Evolutionary conservation across 2,113 vertebrate genomes (phyloP).

Genomic region (Zosterops japonicus): DNA sequence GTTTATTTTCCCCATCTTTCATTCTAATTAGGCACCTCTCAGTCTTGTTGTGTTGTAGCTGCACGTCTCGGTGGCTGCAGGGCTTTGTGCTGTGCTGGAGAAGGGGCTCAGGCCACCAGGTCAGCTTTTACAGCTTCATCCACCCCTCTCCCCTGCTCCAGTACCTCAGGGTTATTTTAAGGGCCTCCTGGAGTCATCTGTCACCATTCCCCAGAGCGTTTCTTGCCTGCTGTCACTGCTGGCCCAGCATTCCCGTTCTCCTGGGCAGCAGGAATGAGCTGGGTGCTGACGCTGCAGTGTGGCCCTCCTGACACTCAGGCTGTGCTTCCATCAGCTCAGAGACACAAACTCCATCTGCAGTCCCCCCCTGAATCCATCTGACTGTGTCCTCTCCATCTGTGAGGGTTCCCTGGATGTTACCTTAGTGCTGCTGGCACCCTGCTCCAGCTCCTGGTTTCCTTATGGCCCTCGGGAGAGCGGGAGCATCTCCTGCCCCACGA

Average conservation of each 20-base stretch:
- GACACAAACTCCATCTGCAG: neutral
- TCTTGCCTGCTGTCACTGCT: neutral
- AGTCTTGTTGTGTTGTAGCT: neutral
- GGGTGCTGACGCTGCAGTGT: neutral
- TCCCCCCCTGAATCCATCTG: neutral
- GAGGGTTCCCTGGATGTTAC: rapidly evolving
- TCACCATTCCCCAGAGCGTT: neutral
- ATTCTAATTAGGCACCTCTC: neutral
- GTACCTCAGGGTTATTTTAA: neutral
- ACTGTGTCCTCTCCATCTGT: neutral
- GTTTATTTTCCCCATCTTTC: neutral
- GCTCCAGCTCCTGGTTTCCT: neutral
- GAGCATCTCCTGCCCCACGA: neutral
- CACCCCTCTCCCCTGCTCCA: neutral
- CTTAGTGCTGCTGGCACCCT: neutral
- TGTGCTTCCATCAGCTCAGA: neutral
- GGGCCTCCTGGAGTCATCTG: neutral
- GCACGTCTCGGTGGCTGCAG: rapidly evolving
- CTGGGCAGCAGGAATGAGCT: neutral
- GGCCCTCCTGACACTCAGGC: neutral
- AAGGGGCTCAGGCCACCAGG: neutral
- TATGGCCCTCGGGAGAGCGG: rapidly evolving
- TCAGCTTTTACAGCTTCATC: neutral
- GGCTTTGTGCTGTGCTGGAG: neutral
- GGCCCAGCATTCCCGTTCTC: neutral